Evolutionary conservation across 2,797 vertebrate species (phyloP).

Genomic region (Sebastes elongatus): DNA sequence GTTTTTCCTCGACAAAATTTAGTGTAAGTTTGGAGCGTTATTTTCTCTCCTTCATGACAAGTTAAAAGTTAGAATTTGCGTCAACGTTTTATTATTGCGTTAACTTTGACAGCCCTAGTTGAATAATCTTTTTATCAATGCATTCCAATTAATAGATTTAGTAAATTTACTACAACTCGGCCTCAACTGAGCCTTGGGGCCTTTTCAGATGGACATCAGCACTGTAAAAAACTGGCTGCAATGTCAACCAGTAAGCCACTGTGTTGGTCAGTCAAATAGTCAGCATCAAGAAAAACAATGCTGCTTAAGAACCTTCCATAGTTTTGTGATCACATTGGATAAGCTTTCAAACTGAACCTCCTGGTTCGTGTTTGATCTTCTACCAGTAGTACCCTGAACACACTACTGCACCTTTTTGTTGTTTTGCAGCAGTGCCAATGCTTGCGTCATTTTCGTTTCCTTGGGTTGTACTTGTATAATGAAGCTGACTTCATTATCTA

Average conservation of each 20-base stretch:
- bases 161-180: background rate
- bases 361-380: background rate
- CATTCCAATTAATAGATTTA: background rate
- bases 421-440: background rate
- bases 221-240: background rate
- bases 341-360: background rate
- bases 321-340: background rate
- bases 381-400: too few species aligned
- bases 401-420: background rate
- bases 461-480: background rate
- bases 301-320: background rate
- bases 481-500: background rate
- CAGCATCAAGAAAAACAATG: background rate
- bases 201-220: background rate
- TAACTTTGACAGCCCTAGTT: too few species aligned
- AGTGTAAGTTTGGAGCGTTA: too few species aligned
- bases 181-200: background rate
- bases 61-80: too few species aligned
- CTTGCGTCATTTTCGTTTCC: background rate
- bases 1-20: too few species aligned
- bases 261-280: background rate
- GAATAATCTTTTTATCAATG: too few species aligned
- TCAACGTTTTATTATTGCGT: too few species aligned
- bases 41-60: too few species aligned
- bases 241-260: background rate